phyloP scores from a whole-genome alignment of 2,113 vertebrate genomes.

The Tragelaphus imberbis region DNA sequence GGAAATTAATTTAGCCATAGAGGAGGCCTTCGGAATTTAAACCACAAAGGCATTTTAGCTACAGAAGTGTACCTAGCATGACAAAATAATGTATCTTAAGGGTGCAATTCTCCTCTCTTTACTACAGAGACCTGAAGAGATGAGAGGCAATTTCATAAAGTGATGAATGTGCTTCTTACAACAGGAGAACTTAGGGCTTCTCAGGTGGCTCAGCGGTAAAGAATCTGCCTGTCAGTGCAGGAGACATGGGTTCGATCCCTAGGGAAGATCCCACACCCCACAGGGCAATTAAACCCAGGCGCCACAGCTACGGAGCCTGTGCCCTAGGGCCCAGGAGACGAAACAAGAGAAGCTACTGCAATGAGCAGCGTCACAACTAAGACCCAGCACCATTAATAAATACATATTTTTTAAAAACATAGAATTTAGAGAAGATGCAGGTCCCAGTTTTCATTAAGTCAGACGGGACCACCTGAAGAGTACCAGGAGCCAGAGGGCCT shows the following conservation, averaged over 20 bases:
- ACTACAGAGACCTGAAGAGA: neutral
- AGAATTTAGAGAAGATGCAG: neutral
- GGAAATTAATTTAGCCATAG: slow-evolving; percentile 18
- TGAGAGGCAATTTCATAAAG: neutral
- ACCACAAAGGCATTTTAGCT: neutral
- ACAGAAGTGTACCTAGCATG: neutral
- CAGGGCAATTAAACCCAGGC: neutral
- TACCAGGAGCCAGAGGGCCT: neutral
- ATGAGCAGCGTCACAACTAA: neutral
- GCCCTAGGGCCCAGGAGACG: neutral
- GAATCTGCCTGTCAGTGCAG: neutral
- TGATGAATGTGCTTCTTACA: neutral
- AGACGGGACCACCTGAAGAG: neutral
- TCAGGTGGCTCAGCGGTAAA: neutral
- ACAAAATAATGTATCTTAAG: neutral
- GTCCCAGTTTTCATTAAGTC: neutral
- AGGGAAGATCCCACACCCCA: neutral
- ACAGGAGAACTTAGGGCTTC: neutral
- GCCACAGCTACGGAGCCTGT: neutral
- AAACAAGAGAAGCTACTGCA: neutral
- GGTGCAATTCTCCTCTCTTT: neutral
- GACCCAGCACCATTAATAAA: neutral
- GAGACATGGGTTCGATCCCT: neutral
- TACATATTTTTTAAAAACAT: neutral
- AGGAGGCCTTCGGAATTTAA: neutral